Conservation (phyloP, 2,888 invertebrate genomes). For the Tetheella fluctuosa region DNA sequence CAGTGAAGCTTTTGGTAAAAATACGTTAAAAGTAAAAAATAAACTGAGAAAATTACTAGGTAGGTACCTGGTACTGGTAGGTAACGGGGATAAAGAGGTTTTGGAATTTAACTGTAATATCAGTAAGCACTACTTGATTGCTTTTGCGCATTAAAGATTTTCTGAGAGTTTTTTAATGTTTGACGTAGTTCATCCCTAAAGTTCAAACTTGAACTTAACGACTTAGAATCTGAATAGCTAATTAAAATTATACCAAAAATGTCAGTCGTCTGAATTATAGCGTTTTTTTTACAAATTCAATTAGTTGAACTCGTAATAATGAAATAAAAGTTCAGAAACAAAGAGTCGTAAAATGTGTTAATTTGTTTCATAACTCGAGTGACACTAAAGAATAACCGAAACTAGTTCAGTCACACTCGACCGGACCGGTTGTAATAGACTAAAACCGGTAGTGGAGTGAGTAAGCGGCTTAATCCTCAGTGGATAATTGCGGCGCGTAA, state of each 20-base stretch:
- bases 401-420: slow-evolving; percentile 36
- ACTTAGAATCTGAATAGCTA: too few relatives aligned
- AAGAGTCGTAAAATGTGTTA: not conserved
- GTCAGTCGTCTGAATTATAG: too few relatives aligned
- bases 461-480: slow-evolving; percentile 51
- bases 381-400: slow-evolving; percentile 14
- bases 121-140: not conserved
- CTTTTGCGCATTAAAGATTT: too few relatives aligned
- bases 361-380: slow-evolving; percentile 16
- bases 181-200: not conserved
- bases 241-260: too few relatives aligned
- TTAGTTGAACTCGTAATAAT: not conserved
- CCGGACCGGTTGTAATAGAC: slow-evolving; percentile 34
- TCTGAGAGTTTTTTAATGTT: not conserved
- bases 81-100: not conserved
- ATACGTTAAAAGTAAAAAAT: not conserved
- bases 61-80: too few relatives aligned
- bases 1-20: slow-evolving; percentile 3
- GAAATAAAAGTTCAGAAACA: not conserved
- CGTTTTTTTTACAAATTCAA: not conserved
- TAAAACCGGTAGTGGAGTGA: slow-evolving; percentile 21
- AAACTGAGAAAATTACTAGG: slow-evolving; percentile 11
- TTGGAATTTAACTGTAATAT: not conserved
- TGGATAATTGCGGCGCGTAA: slow-evolving; percentile 66
- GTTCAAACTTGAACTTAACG: too few relatives aligned